Percentiles rank a stretch among this genome's conserved stretches.
Conservation (phyloP, 2,888 invertebrate genomes). For the Parnassius apollo region DNA sequence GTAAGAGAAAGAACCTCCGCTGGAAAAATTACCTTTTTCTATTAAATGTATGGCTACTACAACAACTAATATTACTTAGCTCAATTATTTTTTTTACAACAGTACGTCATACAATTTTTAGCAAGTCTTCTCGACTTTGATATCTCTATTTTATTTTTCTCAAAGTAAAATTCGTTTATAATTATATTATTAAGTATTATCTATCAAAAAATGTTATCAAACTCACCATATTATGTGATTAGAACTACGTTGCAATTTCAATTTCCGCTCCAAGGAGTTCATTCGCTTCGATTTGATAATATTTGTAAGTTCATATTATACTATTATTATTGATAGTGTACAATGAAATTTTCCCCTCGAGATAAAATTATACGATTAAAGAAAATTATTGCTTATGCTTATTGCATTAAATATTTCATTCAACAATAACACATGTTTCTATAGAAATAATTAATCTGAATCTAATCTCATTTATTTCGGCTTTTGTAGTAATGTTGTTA, state of each 20-base stretch:
- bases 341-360: not conserved
- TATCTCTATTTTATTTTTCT: not conserved
- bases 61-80: no score
- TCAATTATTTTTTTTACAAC: no score
- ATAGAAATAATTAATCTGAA: no score
- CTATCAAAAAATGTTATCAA: slow-evolving; percentile 33
- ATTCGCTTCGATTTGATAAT: slow-evolving; percentile 34
- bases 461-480: no score
- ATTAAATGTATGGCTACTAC: no score
- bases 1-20: no score
- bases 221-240: slow-evolving; percentile 22
- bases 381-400: not conserved
- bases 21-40: no score
- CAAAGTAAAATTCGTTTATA: not conserved
- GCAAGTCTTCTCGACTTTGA: no score
- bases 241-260: slow-evolving; percentile 32
- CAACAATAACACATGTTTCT: no score
- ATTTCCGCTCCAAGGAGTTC: slow-evolving; percentile 38
- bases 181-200: slow-evolving; percentile 25
- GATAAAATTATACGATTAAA: not conserved
- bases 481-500: no score
- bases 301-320: slow-evolving; percentile 9
- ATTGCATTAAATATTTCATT: no score
- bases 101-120: no score
- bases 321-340: not conserved